Conservation (phyloP, 35 echinoderm and acorn worm genomes). For the Apostichopus parvimensis region DNA sequence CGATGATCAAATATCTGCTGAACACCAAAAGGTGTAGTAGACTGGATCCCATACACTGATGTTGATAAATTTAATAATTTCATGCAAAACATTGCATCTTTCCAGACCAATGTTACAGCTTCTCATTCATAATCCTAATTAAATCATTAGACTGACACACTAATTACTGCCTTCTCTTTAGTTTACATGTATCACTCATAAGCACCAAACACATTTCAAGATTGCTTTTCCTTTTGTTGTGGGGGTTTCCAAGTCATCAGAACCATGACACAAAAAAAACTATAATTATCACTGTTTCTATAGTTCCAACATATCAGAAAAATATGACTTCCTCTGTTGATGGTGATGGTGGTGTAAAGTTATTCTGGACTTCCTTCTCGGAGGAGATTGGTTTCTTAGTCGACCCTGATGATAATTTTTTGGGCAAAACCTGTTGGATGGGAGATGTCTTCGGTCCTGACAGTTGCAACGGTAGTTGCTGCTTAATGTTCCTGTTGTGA, state of each 20-base stretch:
- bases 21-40: no score
- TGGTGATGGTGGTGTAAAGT: neutral
- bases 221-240: neutral
- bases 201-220: no score
- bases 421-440: conserved; percentile 79
- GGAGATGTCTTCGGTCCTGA: conserved; percentile 34
- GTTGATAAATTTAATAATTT: no score
- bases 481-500: conserved; percentile 53
- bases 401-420: conserved; percentile 61
- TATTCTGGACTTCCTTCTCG: neutral
- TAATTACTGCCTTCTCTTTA: no score
- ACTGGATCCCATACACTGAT: no score
- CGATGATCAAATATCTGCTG: no score
- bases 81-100: no score
- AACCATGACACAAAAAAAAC: neutral
- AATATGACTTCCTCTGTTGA: conserved; percentile 34
- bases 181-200: no score
- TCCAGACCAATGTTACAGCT: no score
- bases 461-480: conserved; percentile 77
- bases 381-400: neutral
- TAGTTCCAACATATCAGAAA: neutral
- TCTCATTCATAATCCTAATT: neutral
- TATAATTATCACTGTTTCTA: neutral
- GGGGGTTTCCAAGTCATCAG: neutral
- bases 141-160: no score